Evolutionary conservation across 2,797 vertebrate genomes (phyloP), one percentile per base, ranked within the genome.

Genomic region (Semotilus atromaculatus): DNA sequence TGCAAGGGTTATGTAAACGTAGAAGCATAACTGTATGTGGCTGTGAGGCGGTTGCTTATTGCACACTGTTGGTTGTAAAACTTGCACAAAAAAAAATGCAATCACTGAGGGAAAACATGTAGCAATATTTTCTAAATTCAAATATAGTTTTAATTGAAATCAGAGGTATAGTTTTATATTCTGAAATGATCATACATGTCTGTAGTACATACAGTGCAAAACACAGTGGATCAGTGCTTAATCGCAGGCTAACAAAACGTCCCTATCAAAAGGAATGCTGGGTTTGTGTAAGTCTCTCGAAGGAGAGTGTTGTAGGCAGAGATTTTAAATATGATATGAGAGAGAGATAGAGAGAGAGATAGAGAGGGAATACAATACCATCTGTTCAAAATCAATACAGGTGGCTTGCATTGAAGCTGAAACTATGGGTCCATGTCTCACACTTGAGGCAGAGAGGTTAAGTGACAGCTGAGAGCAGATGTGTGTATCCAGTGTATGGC

Each of bases 391-490:
- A 94, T 93, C 93, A 93, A 94, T 94, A 92, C 40, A 93, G 60
- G 87, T 89, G 88, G 86, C 90, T 74, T 74, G 87, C 53, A 92
- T 89, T 92, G 91, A 91, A 90, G 91, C 92, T 95, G 93, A 93
- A 93, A 92, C 91, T 90, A 90, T 70, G 91, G 90, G 91, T 89
- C 88, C 88, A 87, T 90, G 91, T 92, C 90, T 91, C 87, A 91
- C 87, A 91, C 90, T 92, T 85, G 90, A 92, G 85, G 91, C 91
- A 73, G 88, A 92, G 91, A 94, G 94, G 94, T 95, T 94, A 95
- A 95, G 93, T 92, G 93, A 93, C 93, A 94, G 93, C 90, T 92
- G 93, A 90, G 92, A 90, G 91, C 92, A 93, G 93, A 93, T 90
- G 86, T 90, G 88, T 89, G 92, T 48, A 77, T 90, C 93, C 90